Conservation (phyloP, 2,113 vertebrate genomes). For the Calidris pygmaea region DNA sequence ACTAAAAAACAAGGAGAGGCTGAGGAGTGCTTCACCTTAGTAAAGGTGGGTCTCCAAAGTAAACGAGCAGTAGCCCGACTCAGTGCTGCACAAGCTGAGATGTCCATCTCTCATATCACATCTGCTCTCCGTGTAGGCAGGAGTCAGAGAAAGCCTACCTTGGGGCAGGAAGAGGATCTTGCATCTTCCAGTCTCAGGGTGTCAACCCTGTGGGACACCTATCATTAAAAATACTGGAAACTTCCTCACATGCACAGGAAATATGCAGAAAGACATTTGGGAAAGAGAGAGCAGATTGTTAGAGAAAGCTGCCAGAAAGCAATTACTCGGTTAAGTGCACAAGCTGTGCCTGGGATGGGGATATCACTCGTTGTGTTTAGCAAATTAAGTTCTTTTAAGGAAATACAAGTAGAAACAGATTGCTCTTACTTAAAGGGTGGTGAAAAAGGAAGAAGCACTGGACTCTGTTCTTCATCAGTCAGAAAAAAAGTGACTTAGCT, state of each 20-base stretch:
- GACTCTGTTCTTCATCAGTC: neutral
- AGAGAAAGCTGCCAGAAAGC: neutral
- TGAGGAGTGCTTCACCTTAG: neutral
- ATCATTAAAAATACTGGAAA: neutral
- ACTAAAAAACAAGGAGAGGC: fast-evolving
- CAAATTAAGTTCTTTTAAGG: neutral
- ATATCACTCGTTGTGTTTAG: neutral
- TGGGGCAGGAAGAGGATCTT: neutral
- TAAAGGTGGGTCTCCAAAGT: neutral
- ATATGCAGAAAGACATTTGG: neutral
- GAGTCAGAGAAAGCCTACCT: neutral
- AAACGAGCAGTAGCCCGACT: neutral
- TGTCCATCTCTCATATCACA: neutral
- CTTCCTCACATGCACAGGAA: neutral
- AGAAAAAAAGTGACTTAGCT: neutral
- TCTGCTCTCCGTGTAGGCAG: fast-evolving
- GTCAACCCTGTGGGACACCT: neutral
- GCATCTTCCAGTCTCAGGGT: neutral
- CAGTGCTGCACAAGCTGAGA: neutral
- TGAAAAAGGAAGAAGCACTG: neutral
- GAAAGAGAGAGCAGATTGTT: neutral
- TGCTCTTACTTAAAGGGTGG: neutral
- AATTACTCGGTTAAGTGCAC: neutral
- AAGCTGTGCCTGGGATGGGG: neutral
- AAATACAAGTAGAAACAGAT: neutral